Percentiles rank a stretch among this genome's conserved stretches.
Conservation (phyloP, 2,797 vertebrate species). For the Siniperca obscura region DNA sequence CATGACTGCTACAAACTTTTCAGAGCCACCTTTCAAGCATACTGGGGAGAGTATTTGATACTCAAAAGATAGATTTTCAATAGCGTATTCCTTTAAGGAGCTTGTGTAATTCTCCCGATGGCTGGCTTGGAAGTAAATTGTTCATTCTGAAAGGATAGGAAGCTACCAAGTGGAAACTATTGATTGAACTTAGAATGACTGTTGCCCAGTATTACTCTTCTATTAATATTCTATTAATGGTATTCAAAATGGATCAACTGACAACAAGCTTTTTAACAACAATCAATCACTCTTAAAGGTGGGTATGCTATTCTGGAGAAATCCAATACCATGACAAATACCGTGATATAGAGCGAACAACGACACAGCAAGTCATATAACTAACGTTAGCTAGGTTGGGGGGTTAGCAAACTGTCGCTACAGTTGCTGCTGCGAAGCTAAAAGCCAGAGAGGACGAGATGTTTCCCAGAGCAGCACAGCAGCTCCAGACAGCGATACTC, state of each 20-base stretch:
- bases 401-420: too few species aligned
- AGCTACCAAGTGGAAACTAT: background rate
- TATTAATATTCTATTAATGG: background rate
- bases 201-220: background rate
- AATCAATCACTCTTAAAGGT: background rate
- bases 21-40: background rate
- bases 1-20: background rate
- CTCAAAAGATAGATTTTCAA: background rate
- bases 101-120: background rate
- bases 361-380: too few species aligned
- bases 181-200: conserved; percentile 2
- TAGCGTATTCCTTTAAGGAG: background rate
- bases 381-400: too few species aligned
- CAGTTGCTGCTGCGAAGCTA: too few species aligned
- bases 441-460: too few species aligned
- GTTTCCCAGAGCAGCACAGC: too few species aligned
- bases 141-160: background rate
- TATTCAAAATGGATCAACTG: background rate
- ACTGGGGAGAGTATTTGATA: background rate
- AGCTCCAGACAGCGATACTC: too few species aligned
- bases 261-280: background rate
- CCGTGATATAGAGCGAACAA: too few species aligned
- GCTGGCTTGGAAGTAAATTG: background rate
- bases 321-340: too few species aligned
- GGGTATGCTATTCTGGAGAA: too few species aligned